These are phyloP conservation scores for Caranx ignobilis DNA, from an alignment of 2,113 vertebrate species.

Conservation along the genomic window DNA sequence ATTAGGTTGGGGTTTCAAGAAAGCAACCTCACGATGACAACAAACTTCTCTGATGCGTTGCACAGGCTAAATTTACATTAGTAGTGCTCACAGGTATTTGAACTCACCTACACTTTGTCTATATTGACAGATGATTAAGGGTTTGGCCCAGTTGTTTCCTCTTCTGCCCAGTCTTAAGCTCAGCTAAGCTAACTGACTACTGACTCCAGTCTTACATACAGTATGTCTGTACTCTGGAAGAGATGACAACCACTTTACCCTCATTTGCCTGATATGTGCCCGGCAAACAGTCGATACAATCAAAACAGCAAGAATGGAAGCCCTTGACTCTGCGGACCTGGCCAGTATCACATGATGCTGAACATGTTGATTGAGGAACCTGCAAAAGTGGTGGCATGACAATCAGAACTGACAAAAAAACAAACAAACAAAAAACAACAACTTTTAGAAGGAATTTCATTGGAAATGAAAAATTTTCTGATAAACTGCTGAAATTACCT, in stretches of 20 bases:
- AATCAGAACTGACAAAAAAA: not conserved
- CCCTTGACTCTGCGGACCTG: slow-evolving; percentile 84
- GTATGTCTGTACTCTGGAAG: not conserved
- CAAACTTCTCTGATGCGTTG: no score
- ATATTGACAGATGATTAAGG: no score
- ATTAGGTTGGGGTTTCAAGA: not conserved
- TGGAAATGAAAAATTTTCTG: not conserved
- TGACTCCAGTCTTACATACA: not conserved
- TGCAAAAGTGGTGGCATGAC: slow-evolving; percentile 58
- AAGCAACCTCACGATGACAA: not conserved
- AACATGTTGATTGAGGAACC: slow-evolving; percentile 89
- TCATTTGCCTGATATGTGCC: slow-evolving; percentile 86
- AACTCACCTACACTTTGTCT: no score
- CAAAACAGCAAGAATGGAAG: slow-evolving; percentile 89
- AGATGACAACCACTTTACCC: slow-evolving; percentile 70
- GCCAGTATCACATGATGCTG: slow-evolving; percentile 83
- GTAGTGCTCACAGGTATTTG: no score
- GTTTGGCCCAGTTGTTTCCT: no score
- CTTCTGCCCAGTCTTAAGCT: not conserved
- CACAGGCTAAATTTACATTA: no score
- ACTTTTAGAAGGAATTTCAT: not conserved
- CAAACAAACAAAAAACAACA: not conserved
- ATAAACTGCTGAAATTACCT: slow-evolving; percentile 57
- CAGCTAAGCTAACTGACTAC: not conserved
- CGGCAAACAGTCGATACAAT: slow-evolving; percentile 88